phyloP scores from a whole-genome alignment of 2,797 vertebrate genomes.

The Eptatretus atami region DNA sequence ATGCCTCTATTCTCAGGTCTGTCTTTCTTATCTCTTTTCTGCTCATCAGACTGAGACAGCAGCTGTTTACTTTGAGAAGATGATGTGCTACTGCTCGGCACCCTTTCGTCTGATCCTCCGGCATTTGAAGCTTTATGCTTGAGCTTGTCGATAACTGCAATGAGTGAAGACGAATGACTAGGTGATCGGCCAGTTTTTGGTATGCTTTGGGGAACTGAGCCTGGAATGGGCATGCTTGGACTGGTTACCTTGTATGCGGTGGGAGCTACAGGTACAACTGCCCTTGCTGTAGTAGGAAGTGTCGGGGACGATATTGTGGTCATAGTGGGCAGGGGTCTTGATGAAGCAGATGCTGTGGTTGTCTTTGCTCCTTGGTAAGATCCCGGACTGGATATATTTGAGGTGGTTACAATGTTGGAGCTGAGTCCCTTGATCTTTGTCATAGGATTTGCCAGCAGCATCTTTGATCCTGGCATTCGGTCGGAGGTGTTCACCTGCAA shows the following conservation, averaged over 20 bases:
- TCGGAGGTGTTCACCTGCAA: conserved; percentile 50
- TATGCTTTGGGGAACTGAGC: conserved; percentile 9
- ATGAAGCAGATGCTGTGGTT: conserved; percentile 18
- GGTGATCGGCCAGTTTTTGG: conserved; percentile 78
- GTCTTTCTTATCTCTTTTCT: neutral
- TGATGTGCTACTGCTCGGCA: neutral
- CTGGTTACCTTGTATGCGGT: conserved; percentile 15
- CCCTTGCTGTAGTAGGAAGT: conserved; percentile 38
- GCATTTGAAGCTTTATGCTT: conserved; percentile 73
- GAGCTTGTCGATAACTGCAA: conserved; percentile 84
- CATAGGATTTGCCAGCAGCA: conserved; percentile 65
- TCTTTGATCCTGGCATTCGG: conserved; percentile 71
- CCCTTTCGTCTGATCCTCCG: conserved; percentile 42
- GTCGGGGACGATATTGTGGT: conserved; percentile 25
- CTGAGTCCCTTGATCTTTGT: conserved; percentile 65
- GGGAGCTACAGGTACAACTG: conserved; percentile 34
- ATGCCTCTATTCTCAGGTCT: neutral
- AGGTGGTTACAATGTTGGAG: conserved; percentile 38
- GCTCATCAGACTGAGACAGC: neutral
- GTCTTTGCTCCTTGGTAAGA: neutral
- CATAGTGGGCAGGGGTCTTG: conserved; percentile 21
- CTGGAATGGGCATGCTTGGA: conserved; percentile 17
- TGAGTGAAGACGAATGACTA: conserved; percentile 88
- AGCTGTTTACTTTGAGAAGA: neutral
- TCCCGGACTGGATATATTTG: conserved; percentile 9